Evolutionary conservation across 1,140 invertebrate genomes (phyloP), one percentile per base, ranked within the genome.

Genomic region (Homarus americanus): DNA sequence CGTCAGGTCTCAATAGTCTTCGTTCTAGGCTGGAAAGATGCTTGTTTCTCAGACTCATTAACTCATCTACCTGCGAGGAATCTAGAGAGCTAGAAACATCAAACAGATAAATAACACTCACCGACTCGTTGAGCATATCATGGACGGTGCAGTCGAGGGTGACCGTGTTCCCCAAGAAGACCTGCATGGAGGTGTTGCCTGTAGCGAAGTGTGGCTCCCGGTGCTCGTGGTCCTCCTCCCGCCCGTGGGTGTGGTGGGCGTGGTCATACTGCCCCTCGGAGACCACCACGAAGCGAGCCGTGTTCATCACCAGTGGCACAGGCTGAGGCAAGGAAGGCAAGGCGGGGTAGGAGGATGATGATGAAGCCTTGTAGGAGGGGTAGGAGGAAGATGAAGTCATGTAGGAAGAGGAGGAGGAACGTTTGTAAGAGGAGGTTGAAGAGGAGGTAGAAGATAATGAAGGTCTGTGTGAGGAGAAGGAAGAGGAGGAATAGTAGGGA

Each of bases 61-160:
- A n/a, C n/a, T n/a, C n/a, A n/a, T n/a, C n/a, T n/a, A n/a, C n/a
- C n/a, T n/a, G n/a, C n/a, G n/a, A n/a, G n/a, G n/a, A n/a, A n/a
- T n/a, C n/a, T n/a, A n/a, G n/a, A n/a, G n/a, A n/a, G n/a, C n/a
- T n/a, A n/a, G n/a, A n/a, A n/a, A n/a, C n/a, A n/a, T n/a, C 44
- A 49, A 49, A 20, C 53, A 58, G 0, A 17, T 20, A 20, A 12
- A 49, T 7, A 17, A 58, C 0, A 85, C 83, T 85, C 40, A 85
- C 83, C 83, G 83, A 85, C 69, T 85, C 83, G 69, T 85, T 85
- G 12, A n/a, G 32, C n/a, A 85, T 38, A 20, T 85, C 83, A n/a
- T 53, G 83, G 24, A 85, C 69, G 17, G 83, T 85, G 66, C 83
- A 85, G 69, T 85, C 83, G 36, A 85, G 69, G 38, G 83, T 85